Percentiles rank a stretch among this genome's conserved stretches.
These are phyloP conservation scores for Pseudonaja textilis DNA, from an alignment of 2,113 vertebrate species.

Conservation along the genomic window DNA sequence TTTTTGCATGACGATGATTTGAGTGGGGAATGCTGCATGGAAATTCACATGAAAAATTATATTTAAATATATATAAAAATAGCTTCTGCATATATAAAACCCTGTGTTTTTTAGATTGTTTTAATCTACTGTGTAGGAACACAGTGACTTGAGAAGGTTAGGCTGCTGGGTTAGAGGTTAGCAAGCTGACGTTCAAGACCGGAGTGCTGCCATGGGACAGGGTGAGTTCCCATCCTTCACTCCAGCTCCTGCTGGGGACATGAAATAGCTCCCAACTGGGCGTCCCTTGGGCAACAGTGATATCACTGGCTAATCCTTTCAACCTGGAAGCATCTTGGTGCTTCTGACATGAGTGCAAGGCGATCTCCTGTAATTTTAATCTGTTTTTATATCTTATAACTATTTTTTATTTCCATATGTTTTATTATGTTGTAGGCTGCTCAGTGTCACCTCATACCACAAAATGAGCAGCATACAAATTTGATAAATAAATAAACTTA, in stretches of 20 bases:
- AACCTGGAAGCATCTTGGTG: background rate
- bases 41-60: background rate
- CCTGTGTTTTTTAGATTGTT: too few species aligned
- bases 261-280: background rate
- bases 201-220: background rate
- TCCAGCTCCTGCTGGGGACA: background rate
- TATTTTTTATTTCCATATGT: background rate
- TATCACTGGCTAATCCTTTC: background rate
- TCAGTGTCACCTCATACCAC: background rate
- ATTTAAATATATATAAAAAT: background rate
- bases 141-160: background rate
- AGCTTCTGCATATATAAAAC: background rate
- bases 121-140: too few species aligned
- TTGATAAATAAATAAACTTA: background rate
- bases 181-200: background rate
- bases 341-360: background rate
- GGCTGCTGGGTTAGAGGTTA: background rate
- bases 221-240: background rate
- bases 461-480: background rate
- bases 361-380: background rate
- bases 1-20: background rate
- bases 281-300: background rate
- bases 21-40: background rate
- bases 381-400: background rate
- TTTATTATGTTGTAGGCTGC: background rate